Percentiles rank a stretch among this genome's conserved stretches.
phyloP scores from a whole-genome alignment of 2,797 vertebrate genomes.

The Crypturellus tataupa region DNA sequence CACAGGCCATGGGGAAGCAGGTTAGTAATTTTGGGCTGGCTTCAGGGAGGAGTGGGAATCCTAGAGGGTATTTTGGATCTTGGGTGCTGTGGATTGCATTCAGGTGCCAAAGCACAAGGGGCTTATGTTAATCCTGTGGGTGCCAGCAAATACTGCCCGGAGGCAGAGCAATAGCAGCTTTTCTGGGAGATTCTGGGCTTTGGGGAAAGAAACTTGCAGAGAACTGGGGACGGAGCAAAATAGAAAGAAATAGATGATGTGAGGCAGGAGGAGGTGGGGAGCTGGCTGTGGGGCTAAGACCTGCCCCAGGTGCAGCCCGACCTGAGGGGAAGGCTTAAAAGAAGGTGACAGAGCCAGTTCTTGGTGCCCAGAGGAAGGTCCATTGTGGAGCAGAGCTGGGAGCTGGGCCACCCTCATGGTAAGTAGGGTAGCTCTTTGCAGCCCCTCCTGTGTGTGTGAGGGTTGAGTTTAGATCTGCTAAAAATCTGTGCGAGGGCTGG shows the following conservation, averaged over 20 bases:
- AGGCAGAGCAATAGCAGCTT: fast-evolving
- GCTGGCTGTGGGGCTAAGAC: fast-evolving
- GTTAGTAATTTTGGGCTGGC: neutral
- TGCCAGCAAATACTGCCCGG: fast-evolving
- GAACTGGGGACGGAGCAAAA: fast-evolving
- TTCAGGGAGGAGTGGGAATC: neutral
- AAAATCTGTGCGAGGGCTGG: too few relatives aligned
- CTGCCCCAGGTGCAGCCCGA: neutral
- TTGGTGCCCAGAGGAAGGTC: fast-evolving
- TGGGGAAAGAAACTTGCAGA: neutral
- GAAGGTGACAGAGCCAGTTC: fast-evolving
- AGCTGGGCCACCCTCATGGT: fast-evolving
- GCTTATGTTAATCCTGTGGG: fast-evolving
- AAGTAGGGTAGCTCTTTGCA: neutral
- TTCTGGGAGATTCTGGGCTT: neutral
- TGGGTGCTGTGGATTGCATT: neutral
- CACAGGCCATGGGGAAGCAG: neutral
- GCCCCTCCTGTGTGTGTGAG: fast-evolving
- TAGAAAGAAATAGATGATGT: too few relatives aligned
- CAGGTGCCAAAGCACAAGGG: fast-evolving
- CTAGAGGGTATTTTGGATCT: neutral
- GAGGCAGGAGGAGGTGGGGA: neutral
- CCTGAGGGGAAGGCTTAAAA: neutral
- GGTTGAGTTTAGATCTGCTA: neutral
- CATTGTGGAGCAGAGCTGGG: fast-evolving